These are phyloP conservation scores for Oceanites oceanicus DNA, from an alignment of 2,113 vertebrate species.

Conservation along the genomic window DNA sequence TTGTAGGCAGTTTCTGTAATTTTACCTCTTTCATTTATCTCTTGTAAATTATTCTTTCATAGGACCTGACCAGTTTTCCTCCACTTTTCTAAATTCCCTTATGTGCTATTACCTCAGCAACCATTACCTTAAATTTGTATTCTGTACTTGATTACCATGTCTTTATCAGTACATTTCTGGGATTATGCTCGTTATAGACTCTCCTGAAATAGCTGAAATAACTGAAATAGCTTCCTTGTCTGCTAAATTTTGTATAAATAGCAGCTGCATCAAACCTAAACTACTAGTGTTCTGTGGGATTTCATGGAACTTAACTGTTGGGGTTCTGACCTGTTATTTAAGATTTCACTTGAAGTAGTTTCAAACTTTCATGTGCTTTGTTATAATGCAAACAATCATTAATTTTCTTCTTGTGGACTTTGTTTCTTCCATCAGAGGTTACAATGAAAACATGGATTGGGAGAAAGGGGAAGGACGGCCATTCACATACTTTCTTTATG, in stretches of 20 bases:
- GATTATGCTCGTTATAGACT: background rate
- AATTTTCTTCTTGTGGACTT: background rate
- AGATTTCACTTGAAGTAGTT: background rate
- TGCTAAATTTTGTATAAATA: background rate
- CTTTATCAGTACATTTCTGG: background rate
- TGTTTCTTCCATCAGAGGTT: slow-evolving; percentile 74
- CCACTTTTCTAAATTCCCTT: background rate
- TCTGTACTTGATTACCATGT: background rate
- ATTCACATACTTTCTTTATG: slow-evolving; percentile 82
- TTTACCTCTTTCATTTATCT: background rate
- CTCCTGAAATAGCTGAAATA: background rate
- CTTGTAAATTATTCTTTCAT: background rate
- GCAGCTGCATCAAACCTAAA: background rate
- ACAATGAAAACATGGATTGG: slow-evolving; percentile 82
- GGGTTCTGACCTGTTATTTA: background rate
- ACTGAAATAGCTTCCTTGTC: background rate
- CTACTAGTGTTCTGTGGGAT: background rate
- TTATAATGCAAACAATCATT: background rate
- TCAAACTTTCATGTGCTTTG: background rate
- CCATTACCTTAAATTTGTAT: background rate
- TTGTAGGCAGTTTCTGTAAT: background rate
- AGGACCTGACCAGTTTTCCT: background rate
- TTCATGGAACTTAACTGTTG: background rate
- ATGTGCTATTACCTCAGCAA: background rate
- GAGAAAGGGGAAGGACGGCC: slow-evolving; percentile 83